Evolutionary conservation across 2,113 vertebrate species (phyloP).

Genomic region (Etheostoma cragini): DNA sequence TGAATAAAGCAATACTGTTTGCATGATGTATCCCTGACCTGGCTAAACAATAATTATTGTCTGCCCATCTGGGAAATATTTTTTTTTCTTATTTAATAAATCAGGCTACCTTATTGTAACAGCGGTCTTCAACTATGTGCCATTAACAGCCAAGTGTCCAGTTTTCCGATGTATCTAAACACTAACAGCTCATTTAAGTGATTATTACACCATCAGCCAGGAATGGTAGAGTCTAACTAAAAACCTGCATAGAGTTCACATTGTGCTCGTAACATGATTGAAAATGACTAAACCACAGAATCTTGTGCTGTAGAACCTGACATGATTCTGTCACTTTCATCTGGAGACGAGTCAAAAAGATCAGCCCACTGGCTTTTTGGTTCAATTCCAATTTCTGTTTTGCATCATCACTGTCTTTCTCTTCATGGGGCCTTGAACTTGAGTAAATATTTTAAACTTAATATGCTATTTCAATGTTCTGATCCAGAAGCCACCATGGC

Average conservation of each 20-base stretch:
- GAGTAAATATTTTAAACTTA: conserved; percentile 28
- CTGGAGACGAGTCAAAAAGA: conserved; percentile 8
- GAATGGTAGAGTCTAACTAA: not conserved
- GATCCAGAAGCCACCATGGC: not conserved
- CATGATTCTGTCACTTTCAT: conserved; percentile 1
- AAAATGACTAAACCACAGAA: not conserved
- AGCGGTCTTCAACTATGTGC: conserved; percentile 1
- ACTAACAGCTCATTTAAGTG: conserved; percentile 15
- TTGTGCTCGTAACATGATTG: not conserved
- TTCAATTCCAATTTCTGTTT: not conserved
- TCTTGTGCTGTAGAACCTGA: not conserved
- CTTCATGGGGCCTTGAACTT: conserved; percentile 8
- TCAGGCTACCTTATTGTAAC: not conserved
- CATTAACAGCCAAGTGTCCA: conserved; percentile 24
- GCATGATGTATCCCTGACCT: conserved; percentile 17
- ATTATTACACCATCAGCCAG: conserved; percentile 5
- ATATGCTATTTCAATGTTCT: conserved; percentile 22
- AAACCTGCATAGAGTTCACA: not conserved
- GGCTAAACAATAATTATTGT: conserved; percentile 16
- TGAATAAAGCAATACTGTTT: conserved; percentile 19
- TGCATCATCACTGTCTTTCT: not conserved
- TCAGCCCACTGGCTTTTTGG: conserved; percentile 14
- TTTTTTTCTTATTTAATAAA: not conserved
- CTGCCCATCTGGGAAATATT: conserved; percentile 14
- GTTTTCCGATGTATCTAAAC: conserved; percentile 2